Percentiles rank a stretch among this genome's conserved stretches.
These are phyloP conservation scores for Cephalopholis sonnerati DNA, from an alignment of 2,113 vertebrate species.

Conservation along the genomic window DNA sequence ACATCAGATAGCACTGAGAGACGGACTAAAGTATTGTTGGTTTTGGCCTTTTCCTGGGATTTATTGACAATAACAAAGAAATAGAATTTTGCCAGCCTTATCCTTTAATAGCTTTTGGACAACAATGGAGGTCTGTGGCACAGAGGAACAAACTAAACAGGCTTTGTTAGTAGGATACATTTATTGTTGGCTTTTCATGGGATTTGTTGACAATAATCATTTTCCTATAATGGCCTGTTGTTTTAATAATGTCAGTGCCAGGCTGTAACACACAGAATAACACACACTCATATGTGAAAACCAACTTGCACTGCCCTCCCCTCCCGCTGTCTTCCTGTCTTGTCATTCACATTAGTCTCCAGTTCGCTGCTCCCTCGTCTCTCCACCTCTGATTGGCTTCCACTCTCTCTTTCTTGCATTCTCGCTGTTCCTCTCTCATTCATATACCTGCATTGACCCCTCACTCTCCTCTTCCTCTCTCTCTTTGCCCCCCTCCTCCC, in stretches of 20 bases:
- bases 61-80: not conserved
- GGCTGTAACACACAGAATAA: constrained; percentile 20
- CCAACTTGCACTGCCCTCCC: not conserved
- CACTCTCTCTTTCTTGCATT: constrained; percentile 34
- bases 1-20: not conserved
- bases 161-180: not conserved
- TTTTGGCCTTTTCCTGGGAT: not conserved
- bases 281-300: constrained; percentile 16
- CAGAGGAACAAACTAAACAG: not conserved
- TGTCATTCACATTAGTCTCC: constrained; percentile 72
- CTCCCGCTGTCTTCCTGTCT: constrained; percentile 33
- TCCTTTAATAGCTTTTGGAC: constrained; percentile 9
- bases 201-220: not conserved
- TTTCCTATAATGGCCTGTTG: not conserved
- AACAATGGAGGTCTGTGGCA: not conserved
- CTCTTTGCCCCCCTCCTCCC: constrained; percentile 20
- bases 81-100: not conserved
- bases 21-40: not conserved
- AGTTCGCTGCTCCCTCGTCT: constrained; percentile 52
- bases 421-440: constrained; percentile 42
- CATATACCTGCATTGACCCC: constrained; percentile 8
- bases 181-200: not conserved
- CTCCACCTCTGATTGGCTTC: constrained; percentile 62
- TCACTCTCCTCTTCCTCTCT: not conserved
- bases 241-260: not conserved